These are phyloP conservation scores for Pluvianellus socialis DNA, from an alignment of 2,113 vertebrate genomes.

Conservation along the genomic window DNA sequence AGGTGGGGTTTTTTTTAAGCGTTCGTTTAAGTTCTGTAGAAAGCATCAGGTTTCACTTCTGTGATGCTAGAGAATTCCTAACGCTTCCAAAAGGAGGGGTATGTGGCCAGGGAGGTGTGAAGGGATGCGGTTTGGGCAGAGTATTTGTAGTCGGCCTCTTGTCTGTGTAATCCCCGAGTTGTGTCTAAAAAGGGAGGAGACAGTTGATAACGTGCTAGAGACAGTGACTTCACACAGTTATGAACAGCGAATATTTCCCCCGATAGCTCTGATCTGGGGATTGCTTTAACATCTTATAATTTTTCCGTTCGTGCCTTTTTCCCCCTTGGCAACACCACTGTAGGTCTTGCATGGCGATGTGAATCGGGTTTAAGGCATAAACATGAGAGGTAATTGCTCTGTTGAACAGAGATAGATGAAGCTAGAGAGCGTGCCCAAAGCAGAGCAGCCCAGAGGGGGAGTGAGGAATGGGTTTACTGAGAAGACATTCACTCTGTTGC, in stretches of 20 bases:
- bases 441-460: neutral
- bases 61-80: neutral
- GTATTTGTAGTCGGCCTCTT: neutral
- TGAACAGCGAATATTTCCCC: neutral
- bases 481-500: neutral
- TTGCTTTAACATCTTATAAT: neutral
- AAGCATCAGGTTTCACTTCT: neutral
- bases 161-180: neutral
- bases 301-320: neutral
- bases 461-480: neutral
- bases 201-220: neutral
- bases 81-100: neutral
- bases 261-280: neutral
- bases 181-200: constrained; percentile 14
- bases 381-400: neutral
- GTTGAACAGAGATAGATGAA: neutral
- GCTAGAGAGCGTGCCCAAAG: neutral
- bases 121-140: neutral
- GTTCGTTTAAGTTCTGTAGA: neutral
- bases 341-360: rapidly evolving
- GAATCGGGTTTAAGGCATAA: neutral
- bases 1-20: neutral
- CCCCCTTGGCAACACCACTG: too few species aligned
- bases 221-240: neutral
- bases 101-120: neutral